Conservation (phyloP, 2,113 vertebrate genomes). For the Pyrgilauda ruficollis region DNA sequence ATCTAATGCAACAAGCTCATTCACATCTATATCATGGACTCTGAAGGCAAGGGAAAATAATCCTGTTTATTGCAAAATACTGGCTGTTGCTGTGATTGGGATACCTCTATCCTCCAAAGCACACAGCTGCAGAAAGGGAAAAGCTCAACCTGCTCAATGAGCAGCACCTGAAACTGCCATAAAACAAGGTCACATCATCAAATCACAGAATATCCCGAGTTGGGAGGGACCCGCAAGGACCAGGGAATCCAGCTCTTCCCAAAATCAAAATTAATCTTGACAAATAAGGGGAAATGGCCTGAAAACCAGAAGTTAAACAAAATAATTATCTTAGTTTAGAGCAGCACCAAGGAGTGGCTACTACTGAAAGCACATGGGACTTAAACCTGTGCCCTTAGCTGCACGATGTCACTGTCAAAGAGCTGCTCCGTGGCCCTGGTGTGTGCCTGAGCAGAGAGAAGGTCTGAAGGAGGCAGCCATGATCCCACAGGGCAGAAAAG, state of each 20-base stretch:
- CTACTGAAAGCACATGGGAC: background rate
- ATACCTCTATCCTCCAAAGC: background rate
- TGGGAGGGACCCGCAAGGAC: background rate
- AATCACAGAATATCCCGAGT: fast-evolving
- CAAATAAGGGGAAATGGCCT: background rate
- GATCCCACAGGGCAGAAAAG: background rate
- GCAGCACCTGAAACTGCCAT: background rate
- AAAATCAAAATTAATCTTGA: background rate
- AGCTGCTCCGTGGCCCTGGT: background rate
- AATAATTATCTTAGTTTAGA: background rate
- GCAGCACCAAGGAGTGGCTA: background rate
- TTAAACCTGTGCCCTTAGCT: background rate
- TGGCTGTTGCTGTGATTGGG: background rate
- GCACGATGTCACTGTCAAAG: background rate
- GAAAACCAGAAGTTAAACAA: background rate
- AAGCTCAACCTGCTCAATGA: background rate
- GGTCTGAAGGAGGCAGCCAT: background rate
- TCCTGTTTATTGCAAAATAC: background rate
- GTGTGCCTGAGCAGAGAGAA: background rate
- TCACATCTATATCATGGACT: background rate
- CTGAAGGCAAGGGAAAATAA: background rate
- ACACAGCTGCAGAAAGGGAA: background rate
- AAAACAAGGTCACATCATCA: background rate
- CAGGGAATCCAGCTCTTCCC: background rate
- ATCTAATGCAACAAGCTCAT: background rate